Evolutionary conservation across 2,888 invertebrate genomes (phyloP).

Genomic region (Drosophila bunnanda): DNA sequence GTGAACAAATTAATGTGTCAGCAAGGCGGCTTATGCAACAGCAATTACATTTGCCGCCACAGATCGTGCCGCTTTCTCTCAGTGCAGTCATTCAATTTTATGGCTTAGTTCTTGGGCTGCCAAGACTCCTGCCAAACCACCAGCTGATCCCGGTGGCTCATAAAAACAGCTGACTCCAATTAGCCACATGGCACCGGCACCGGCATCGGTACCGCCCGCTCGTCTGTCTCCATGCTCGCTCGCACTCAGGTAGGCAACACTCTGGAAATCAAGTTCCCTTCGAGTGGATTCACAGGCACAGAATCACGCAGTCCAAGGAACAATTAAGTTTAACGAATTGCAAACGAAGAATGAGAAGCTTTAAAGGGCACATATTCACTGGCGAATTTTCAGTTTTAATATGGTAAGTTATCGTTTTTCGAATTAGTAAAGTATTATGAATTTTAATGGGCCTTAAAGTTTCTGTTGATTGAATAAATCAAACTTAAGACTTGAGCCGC

Average conservation of each 20-base stretch:
- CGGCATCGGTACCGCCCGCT: constrained; percentile 2
- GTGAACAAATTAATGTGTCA: constrained; percentile 46
- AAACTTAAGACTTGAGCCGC: not conserved
- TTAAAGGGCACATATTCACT: not conserved
- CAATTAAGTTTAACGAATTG: constrained; percentile 60
- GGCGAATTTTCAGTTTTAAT: not conserved
- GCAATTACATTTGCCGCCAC: not conserved
- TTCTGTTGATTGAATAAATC: not conserved
- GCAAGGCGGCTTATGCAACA: constrained; percentile 11
- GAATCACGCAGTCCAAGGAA: constrained; percentile 38
- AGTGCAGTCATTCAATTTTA: constrained; percentile 56
- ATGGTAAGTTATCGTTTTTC: not conserved
- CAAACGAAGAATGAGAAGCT: constrained; percentile 14
- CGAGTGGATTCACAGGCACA: constrained; percentile 6
- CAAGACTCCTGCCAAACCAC: constrained; percentile 58
- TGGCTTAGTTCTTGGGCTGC: constrained; percentile 27
- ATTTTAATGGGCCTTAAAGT: not conserved
- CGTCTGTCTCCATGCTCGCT: not conserved
- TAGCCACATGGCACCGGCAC: constrained; percentile 67
- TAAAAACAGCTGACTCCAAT: constrained; percentile 78
- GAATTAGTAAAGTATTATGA: not conserved
- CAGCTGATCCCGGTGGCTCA: constrained; percentile 66
- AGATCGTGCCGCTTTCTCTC: constrained; percentile 43
- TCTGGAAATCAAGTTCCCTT: constrained; percentile 39
- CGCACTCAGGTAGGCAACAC: constrained; percentile 4